Evolutionary conservation across 2,888 invertebrate species (phyloP).

Genomic region (Drosophila monieri): DNA sequence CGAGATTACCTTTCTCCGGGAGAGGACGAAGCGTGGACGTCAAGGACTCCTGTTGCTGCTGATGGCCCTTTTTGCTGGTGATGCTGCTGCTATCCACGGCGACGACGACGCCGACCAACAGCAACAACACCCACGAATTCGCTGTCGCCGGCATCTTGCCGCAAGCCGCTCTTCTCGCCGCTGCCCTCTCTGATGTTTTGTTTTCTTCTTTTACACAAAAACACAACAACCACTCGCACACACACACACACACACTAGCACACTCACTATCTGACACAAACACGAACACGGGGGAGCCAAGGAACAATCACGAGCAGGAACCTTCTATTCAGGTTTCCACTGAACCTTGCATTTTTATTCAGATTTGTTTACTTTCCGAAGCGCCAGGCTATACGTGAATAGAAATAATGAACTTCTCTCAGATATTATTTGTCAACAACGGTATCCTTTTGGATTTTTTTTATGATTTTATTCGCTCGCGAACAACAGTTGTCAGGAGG

Average conservation of each 20-base stretch:
- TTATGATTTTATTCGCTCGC: not conserved
- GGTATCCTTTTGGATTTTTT: not conserved
- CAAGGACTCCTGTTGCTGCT: slow-evolving; percentile 58
- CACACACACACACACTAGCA: slow-evolving; percentile 4
- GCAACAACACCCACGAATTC: slow-evolving; percentile 60
- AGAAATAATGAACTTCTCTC: not conserved
- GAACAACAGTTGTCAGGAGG: not conserved
- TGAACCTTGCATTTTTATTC: slow-evolving; percentile 22
- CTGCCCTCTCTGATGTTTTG: slow-evolving; percentile 19
- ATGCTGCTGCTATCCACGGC: slow-evolving; percentile 37
- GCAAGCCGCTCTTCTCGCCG: slow-evolving; percentile 49
- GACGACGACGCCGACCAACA: slow-evolving; percentile 51
- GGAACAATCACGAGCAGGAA: slow-evolving; percentile 31
- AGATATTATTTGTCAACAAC: not conserved
- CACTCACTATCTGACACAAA: slow-evolving; percentile 5
- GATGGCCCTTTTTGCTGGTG: slow-evolving; percentile 44
- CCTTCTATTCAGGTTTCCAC: slow-evolving; percentile 33
- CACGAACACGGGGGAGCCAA: slow-evolving; percentile 3
- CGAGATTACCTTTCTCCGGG: slow-evolving; percentile 66
- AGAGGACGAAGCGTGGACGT: slow-evolving; percentile 55
- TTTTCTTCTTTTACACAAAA: slow-evolving; percentile 34
- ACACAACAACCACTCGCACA: slow-evolving; percentile 20
- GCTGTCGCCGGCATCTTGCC: slow-evolving; percentile 74
- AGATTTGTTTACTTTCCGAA: slow-evolving; percentile 41
- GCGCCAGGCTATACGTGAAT: not conserved